Conservation (phyloP, 2,113 vertebrate genomes). For the Myiagra hebetior region DNA sequence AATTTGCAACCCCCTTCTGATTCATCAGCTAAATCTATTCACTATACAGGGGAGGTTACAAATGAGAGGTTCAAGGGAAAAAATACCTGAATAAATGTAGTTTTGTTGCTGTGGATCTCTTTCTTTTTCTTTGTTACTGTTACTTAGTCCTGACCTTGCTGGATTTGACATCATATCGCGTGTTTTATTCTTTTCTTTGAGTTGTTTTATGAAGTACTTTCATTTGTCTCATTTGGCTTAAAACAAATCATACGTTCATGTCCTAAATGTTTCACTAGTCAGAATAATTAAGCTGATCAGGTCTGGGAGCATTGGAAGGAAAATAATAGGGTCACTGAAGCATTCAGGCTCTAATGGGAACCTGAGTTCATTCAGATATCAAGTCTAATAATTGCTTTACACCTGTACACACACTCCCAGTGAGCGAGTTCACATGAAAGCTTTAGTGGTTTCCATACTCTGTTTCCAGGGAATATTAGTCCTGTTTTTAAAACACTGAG, state of each 20-base stretch:
- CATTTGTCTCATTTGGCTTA: constrained; percentile 66
- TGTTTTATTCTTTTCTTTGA: neutral
- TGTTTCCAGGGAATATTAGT: neutral
- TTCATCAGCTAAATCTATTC: neutral
- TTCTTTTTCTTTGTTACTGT: neutral
- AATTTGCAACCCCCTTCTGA: neutral
- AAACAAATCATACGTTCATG: constrained; percentile 69
- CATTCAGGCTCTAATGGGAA: constrained; percentile 73
- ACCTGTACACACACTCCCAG: constrained; percentile 69
- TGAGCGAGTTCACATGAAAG: constrained; percentile 62
- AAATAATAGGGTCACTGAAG: constrained; percentile 76
- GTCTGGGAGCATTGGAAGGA: constrained; percentile 68
- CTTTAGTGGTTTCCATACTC: constrained; percentile 37
- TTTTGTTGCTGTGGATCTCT: neutral
- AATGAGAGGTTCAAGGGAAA: neutral
- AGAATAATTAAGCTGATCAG: constrained; percentile 80
- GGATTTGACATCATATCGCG: neutral
- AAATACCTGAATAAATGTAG: neutral
- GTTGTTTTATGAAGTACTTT: constrained; percentile 51
- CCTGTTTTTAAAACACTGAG: neutral
- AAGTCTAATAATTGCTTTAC: constrained; percentile 78
- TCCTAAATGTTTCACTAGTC: constrained; percentile 74
- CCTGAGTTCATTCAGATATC: constrained; percentile 74
- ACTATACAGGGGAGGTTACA: neutral
- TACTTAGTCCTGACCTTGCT: constrained; percentile 23